phyloP scores from a whole-genome alignment of 2,888 invertebrate genomes.

The Patella ulyssiponensis region DNA sequence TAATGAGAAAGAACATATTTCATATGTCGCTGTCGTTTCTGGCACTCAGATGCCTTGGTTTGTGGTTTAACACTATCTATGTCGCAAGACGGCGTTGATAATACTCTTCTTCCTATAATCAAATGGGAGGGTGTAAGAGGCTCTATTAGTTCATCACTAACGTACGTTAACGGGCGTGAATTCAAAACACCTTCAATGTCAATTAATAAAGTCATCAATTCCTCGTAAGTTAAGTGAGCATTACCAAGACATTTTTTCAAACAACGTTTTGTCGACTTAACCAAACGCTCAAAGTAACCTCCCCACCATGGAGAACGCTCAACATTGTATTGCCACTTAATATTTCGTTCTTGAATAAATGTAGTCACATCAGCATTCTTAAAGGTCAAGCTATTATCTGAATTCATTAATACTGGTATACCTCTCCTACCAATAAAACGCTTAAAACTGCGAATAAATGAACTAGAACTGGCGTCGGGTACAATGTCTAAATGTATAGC shows the following conservation, averaged over 20 bases:
- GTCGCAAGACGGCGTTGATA: background rate
- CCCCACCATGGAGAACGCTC: background rate
- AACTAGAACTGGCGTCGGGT: background rate
- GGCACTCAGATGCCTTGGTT: background rate
- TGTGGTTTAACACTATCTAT: background rate
- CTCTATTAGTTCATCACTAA: background rate
- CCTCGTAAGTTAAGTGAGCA: background rate
- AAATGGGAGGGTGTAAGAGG: background rate
- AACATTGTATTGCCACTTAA: background rate
- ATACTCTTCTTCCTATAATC: background rate
- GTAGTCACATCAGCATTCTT: background rate
- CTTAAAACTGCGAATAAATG: slow-evolving; percentile 3
- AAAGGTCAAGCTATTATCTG: slow-evolving; percentile 1
- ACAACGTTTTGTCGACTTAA: background rate
- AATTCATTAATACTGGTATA: slow-evolving; percentile 1
- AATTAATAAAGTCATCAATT: background rate
- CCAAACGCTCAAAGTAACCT: slow-evolving; percentile 1
- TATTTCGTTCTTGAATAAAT: background rate
- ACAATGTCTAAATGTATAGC: background rate
- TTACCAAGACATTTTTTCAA: background rate
- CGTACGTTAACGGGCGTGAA: background rate
- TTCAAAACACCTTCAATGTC: background rate
- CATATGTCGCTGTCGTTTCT: background rate
- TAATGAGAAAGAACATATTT: background rate
- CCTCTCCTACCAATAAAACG: slow-evolving; percentile 3